Evolutionary conservation across 1,140 invertebrate species (phyloP), one percentile per base, ranked within the genome.

Genomic region (Atta colombica): DNA sequence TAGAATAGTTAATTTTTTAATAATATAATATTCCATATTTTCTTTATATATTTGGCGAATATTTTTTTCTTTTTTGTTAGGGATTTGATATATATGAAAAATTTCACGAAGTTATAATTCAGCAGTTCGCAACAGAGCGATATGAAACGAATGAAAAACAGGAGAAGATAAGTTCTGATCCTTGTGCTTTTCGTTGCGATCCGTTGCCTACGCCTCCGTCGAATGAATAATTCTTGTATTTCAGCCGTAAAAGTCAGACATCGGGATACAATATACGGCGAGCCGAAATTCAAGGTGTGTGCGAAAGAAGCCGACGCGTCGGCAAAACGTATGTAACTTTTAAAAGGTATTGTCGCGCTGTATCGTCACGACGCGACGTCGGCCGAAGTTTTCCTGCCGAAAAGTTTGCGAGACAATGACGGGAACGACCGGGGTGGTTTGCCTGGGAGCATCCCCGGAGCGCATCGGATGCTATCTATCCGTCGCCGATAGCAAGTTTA

Each of bases 401-500:
- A 91, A 91, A 91, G 84, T 91, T 88, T 63, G 35, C 16, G 61
- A 87, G 81, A 89, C 88, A 90, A 91, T 85, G 86, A 69, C 65
- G 63, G 51, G 71, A 25, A 77, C 31, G 58, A 69, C 66, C 35
- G 21, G 45, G 61, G 5, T 21, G 77, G 49, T 25, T 69, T 65
- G 74, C 71, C 25, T n/a, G 10, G n/a, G 12, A 6, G 53, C 58
- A 74, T 18, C 45, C 14, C 68, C 35, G 28, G 31, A 8, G 25
- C 51, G 63, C 63, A 16, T 58, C 21, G 71, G 74, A 51, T 80
- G 82, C 45, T 61, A 88, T 58, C 80, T 90, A 82, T 88, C 86
- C 80, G 78, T 60, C 75, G 80, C 88, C 90, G 91, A 91, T 91
- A 91, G 82, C 75, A 89, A 91, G 86, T 92, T 91, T 88, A 90